These are phyloP conservation scores for Pteropus rufus DNA, from an alignment of 2,797 vertebrate genomes.

Conservation along the genomic window DNA sequence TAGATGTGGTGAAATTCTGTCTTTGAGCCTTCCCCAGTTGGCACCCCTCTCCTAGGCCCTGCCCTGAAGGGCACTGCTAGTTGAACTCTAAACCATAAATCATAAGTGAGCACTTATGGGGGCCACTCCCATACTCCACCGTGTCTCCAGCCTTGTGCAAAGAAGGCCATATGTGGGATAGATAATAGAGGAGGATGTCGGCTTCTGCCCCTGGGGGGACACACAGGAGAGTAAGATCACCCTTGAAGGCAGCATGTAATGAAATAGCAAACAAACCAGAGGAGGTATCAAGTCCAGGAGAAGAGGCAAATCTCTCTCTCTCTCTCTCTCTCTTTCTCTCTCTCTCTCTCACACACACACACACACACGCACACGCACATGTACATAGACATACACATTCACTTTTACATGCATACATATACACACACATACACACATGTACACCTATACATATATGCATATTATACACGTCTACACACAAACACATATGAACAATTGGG, in stretches of 20 bases:
- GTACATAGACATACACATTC: no score
- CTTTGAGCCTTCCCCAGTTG: not conserved
- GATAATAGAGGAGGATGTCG: accelerated
- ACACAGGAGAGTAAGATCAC: not conserved
- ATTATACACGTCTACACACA: not conserved
- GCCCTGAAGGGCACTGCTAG: not conserved
- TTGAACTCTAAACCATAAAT: not conserved
- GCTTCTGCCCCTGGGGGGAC: not conserved
- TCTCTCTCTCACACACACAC: accelerated
- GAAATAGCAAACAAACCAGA: not conserved
- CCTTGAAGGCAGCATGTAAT: not conserved
- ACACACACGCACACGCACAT: accelerated
- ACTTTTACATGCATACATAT: not conserved
- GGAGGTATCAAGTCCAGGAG: not conserved
- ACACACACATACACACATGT: not conserved
- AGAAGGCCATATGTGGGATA: not conserved
- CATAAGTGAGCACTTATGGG: not conserved
- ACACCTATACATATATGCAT: not conserved
- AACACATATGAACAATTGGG: not conserved
- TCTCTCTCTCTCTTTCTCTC: no score
- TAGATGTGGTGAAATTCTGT: not conserved
- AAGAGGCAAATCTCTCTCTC: not conserved
- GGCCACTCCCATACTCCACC: not conserved
- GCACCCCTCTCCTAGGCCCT: not conserved
- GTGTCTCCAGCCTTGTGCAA: not conserved